Conservation (phyloP, 1,140 invertebrate genomes). For the Zaprionus tsacasi region DNA sequence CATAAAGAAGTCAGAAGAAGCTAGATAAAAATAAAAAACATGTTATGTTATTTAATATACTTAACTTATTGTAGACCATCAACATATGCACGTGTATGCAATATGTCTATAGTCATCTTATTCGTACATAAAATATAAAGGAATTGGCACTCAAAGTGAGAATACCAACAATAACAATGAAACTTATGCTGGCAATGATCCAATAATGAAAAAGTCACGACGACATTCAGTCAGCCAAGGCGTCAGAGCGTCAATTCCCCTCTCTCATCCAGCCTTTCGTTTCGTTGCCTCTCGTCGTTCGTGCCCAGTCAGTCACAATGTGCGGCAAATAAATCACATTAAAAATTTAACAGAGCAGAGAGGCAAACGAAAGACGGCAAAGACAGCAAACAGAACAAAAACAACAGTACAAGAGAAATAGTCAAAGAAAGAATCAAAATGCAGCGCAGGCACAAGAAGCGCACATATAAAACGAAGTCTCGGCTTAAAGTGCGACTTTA, state of each 20-base stretch:
- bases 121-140: neutral
- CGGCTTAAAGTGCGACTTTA: slow-evolving; percentile 21
- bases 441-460: slow-evolving; percentile 31
- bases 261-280: slow-evolving; percentile 16
- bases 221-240: slow-evolving; percentile 25
- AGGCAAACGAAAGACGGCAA: slow-evolving; percentile 14
- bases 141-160: slow-evolving; percentile 2
- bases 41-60: too few species aligned
- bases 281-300: slow-evolving; percentile 23
- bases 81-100: slow-evolving; percentile 4
- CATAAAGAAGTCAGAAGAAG: neutral
- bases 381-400: slow-evolving; percentile 4
- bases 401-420: slow-evolving; percentile 7
- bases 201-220: slow-evolving; percentile 48
- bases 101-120: neutral
- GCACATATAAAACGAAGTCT: neutral
- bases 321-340: slow-evolving; percentile 76
- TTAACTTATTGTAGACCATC: neutral
- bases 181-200: slow-evolving; percentile 49
- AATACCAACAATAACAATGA: slow-evolving; percentile 20
- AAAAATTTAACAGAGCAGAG: slow-evolving; percentile 72
- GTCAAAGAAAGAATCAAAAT: slow-evolving; percentile 28
- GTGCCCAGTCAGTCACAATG: slow-evolving; percentile 54
- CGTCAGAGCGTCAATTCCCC: neutral
- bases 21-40: too few species aligned